Percentiles rank a stretch among this genome's conserved stretches.
Conservation (phyloP, 2,113 vertebrate species). For the Indicator indicator region DNA sequence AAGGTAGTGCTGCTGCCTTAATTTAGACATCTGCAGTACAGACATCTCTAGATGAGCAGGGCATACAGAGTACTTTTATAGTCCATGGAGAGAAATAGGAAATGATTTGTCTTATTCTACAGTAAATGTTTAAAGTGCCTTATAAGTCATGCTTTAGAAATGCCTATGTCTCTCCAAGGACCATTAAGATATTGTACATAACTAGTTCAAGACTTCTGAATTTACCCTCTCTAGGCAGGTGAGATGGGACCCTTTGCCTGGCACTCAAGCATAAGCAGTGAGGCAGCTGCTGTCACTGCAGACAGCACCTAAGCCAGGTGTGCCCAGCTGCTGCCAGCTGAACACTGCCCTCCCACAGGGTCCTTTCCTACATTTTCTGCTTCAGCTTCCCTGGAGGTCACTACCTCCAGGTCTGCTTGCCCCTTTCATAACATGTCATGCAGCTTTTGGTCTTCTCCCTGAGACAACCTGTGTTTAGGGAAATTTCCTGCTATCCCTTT, state of each 20-base stretch:
- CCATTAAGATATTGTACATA: background rate
- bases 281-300: background rate
- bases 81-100: conserved; percentile 31
- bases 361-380: background rate
- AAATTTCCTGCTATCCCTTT: background rate
- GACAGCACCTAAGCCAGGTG: fast-evolving
- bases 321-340: background rate
- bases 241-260: background rate
- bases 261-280: fast-evolving
- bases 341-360: fast-evolving
- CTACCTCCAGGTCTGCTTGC: background rate
- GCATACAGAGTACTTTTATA: background rate
- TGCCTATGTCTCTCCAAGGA: background rate
- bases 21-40: conserved; percentile 6
- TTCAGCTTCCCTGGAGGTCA: background rate
- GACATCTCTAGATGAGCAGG: background rate
- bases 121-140: background rate
- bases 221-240: background rate
- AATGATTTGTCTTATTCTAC: conserved; percentile 43
- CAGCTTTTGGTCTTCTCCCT: background rate
- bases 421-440: fast-evolving
- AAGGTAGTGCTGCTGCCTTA: background rate
- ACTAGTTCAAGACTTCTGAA: background rate
- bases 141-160: background rate
- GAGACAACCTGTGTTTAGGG: background rate